Evolutionary conservation across 2,888 invertebrate species (phyloP).

Genomic region (Onthophagus sagittarius): DNA sequence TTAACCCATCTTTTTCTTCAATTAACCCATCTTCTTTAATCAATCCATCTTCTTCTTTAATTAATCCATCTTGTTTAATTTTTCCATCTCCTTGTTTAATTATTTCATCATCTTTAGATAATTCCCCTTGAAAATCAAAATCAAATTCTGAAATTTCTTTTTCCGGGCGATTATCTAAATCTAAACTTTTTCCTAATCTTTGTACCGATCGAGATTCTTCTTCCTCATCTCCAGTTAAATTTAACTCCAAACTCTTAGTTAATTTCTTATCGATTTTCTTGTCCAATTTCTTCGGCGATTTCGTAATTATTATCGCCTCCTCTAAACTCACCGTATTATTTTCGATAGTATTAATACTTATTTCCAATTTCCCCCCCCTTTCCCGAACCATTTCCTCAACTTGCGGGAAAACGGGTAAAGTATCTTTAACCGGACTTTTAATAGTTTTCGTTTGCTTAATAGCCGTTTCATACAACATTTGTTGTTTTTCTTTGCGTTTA

Average conservation of each 20-base stretch:
- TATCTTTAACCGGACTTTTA: constrained; percentile 70
- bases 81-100: constrained; percentile 48
- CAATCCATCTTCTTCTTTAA: constrained; percentile 49
- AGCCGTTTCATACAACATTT: constrained; percentile 70
- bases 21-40: too few species aligned
- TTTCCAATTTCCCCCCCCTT: constrained; percentile 70
- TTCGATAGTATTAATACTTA: constrained; percentile 62
- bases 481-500: constrained; percentile 70
- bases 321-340: constrained; percentile 50
- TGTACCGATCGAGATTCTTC: constrained; percentile 39
- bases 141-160: constrained; percentile 35
- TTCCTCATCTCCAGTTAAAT: constrained; percentile 47
- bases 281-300: constrained; percentile 69
- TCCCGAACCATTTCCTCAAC: constrained; percentile 72
- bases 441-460: constrained; percentile 72
- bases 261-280: constrained; percentile 48
- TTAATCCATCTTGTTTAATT: constrained; percentile 37
- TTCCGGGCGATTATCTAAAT: constrained; percentile 43
- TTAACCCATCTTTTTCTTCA: constrained; percentile 36
- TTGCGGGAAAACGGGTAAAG: constrained; percentile 66
- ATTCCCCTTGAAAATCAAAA: constrained; percentile 36
- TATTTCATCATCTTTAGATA: constrained; percentile 35
- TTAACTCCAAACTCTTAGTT: constrained; percentile 65
- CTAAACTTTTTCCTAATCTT: constrained; percentile 47
- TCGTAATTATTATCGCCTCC: constrained; percentile 72